Evolutionary conservation across 2,888 invertebrate genomes (phyloP).

Genomic region (Xestia sexstrigata): DNA sequence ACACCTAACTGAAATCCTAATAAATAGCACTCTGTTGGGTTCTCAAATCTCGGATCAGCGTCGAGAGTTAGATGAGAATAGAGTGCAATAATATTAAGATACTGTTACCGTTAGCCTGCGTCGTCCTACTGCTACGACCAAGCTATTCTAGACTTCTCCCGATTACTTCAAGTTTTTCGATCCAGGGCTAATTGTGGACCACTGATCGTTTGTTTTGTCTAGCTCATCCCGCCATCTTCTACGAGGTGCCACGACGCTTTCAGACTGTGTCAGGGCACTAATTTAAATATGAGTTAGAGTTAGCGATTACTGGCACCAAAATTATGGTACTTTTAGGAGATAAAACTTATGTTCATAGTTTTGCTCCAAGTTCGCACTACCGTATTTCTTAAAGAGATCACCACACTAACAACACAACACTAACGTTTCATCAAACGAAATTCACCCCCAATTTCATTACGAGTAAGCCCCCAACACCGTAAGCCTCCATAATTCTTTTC

Average conservation of each 20-base stretch:
- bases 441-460: conserved; percentile 32
- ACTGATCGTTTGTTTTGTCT: background rate
- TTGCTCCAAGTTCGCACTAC: background rate
- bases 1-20: background rate
- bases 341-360: background rate
- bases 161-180: background rate
- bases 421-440: no score
- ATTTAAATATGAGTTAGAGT: no score
- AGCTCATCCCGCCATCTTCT: background rate
- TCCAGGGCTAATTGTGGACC: background rate
- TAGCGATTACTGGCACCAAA: background rate
- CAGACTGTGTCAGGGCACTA: background rate
- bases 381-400: background rate
- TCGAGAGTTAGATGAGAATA: background rate
- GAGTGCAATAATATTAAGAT: background rate
- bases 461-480: conserved; percentile 2
- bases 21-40: background rate
- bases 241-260: background rate
- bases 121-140: background rate
- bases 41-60: background rate
- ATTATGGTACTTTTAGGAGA: background rate
- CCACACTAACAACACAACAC: background rate
- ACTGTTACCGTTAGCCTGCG: background rate
- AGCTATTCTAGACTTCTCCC: background rate
- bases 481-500: conserved; percentile 36